Conservation (phyloP, 2,888 invertebrate genomes). For the Polydrusus pterygomalis region DNA sequence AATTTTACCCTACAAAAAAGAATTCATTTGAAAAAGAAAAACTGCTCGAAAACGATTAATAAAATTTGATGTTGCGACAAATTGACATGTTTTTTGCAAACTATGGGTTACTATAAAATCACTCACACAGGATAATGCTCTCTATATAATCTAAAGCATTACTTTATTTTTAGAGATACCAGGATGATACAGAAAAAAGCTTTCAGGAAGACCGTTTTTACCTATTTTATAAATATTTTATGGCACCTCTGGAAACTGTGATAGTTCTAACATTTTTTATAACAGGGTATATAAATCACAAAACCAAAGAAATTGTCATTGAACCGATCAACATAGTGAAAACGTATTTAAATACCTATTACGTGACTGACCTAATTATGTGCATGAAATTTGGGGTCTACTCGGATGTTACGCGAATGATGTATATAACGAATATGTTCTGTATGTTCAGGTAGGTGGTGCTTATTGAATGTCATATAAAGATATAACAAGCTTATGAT, state of each 20-base stretch:
- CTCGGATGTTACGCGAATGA: slow-evolving; percentile 24
- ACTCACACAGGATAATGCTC: no score
- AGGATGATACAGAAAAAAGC: background rate
- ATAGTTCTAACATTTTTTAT: slow-evolving; percentile 32
- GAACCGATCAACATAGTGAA: slow-evolving; percentile 44
- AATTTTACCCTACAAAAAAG: no score
- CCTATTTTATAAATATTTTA: slow-evolving; percentile 32
- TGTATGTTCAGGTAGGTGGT: slow-evolving; percentile 42
- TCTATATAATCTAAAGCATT: background rate
- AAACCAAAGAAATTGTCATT: slow-evolving; percentile 44
- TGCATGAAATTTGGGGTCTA: slow-evolving; percentile 47
- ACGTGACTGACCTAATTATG: slow-evolving; percentile 40
- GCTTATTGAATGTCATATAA: no score
- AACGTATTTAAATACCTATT: slow-evolving; percentile 46
- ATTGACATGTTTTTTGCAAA: no score
- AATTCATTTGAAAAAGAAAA: no score
- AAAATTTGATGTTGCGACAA: no score
- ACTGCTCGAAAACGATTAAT: no score
- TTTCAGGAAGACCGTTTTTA: slow-evolving; percentile 27
- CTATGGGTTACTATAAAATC: no score
- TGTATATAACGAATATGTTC: slow-evolving; percentile 46
- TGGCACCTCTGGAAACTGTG: slow-evolving; percentile 39
- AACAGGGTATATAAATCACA: slow-evolving; percentile 44
- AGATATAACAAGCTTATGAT: no score
- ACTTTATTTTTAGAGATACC: slow-evolving; percentile 17